These are phyloP conservation scores for Periophthalmus magnuspinnatus DNA, from an alignment of 2,797 vertebrate genomes.

Conservation along the genomic window DNA sequence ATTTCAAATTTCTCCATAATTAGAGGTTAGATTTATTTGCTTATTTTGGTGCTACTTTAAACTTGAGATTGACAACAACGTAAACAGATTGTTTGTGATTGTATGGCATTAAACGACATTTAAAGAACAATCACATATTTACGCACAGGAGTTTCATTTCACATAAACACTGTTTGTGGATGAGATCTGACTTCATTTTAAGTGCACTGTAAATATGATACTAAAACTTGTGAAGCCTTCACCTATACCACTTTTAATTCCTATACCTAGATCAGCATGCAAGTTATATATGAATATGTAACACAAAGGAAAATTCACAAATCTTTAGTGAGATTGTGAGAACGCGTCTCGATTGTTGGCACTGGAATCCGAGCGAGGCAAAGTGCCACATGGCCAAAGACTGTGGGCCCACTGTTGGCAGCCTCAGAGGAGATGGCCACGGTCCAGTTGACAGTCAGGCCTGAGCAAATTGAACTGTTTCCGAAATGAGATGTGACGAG, in stretches of 20 bases:
- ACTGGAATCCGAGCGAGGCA: slow-evolving; percentile 62
- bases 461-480: slow-evolving; percentile 37
- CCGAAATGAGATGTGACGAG: slow-evolving; percentile 35
- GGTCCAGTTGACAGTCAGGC: slow-evolving; percentile 62
- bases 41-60: slow-evolving; percentile 65
- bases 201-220: neutral
- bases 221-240: slow-evolving; percentile 25
- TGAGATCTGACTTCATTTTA: neutral
- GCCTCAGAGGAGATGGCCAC: slow-evolving; percentile 57
- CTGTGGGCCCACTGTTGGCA: slow-evolving; percentile 68
- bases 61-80: slow-evolving; percentile 61
- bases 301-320: slow-evolving; percentile 62
- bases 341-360: slow-evolving; percentile 67
- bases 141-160: neutral
- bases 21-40: slow-evolving; percentile 64
- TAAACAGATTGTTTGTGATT: slow-evolving; percentile 13
- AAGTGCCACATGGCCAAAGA: slow-evolving; percentile 71
- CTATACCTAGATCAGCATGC: slow-evolving; percentile 43
- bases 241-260: slow-evolving; percentile 41
- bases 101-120: slow-evolving; percentile 20
- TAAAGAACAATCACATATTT: slow-evolving; percentile 29
- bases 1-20: slow-evolving; percentile 72
- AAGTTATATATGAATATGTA: slow-evolving; percentile 41
- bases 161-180: slow-evolving; percentile 2
- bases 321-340: slow-evolving; percentile 57